Conservation (phyloP, 2,797 vertebrate genomes). For the Chanos chanos region DNA sequence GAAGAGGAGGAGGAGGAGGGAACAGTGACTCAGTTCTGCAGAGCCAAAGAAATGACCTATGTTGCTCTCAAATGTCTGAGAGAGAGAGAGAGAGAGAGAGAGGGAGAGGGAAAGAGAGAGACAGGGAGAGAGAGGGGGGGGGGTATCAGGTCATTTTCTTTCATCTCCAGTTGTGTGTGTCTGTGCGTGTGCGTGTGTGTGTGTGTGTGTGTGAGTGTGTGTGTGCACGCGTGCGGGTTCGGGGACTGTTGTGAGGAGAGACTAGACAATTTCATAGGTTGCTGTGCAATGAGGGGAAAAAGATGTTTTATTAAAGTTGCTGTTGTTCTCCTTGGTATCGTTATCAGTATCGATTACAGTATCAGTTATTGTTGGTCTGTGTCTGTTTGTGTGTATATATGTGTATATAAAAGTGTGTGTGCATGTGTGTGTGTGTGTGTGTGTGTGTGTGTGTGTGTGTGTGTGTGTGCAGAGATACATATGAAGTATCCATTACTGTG, state of each 20-base stretch:
- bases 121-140: slow-evolving; percentile 32
- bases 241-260: neutral
- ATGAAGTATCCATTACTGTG: neutral
- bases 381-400: neutral
- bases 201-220: neutral
- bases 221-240: neutral
- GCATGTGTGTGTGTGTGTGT: neutral
- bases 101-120: slow-evolving; percentile 43
- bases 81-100: slow-evolving; percentile 36
- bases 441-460: neutral
- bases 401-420: neutral
- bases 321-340: too few relatives aligned
- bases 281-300: too few relatives aligned
- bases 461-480: neutral
- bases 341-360: too few relatives aligned
- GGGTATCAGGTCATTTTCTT: slow-evolving; percentile 67
- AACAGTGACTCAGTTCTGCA: slow-evolving; percentile 36
- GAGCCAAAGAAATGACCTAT: too few relatives aligned
- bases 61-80: too few relatives aligned
- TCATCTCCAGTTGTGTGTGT: neutral
- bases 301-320: too few relatives aligned
- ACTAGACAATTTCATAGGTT: too few relatives aligned
- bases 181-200: too few relatives aligned
- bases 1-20: neutral
- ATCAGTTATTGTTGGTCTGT: too few relatives aligned